Conservation (phyloP, 2,797 vertebrate genomes). For the Melopsittacus undulatus region DNA sequence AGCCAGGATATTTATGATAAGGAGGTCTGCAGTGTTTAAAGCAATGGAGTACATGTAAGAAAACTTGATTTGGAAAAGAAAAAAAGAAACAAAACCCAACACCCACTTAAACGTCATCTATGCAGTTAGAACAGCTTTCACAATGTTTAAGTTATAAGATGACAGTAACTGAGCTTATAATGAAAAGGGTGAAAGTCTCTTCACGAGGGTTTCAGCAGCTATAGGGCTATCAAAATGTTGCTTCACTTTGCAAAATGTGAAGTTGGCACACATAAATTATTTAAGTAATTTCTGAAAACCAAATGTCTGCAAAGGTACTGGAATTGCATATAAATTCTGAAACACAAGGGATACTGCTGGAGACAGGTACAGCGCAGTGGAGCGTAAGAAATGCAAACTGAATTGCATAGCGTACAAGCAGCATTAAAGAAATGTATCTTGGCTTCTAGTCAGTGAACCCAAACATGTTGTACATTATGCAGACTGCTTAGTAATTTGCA, state of each 20-base stretch:
- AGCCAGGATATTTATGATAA: not conserved
- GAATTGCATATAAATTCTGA: slow-evolving; percentile 29
- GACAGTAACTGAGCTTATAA: not conserved
- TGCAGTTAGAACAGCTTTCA: not conserved
- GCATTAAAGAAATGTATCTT: slow-evolving; percentile 48
- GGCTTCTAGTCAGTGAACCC: slow-evolving; percentile 62
- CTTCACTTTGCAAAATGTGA: slow-evolving; percentile 48
- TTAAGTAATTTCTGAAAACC: slow-evolving; percentile 43
- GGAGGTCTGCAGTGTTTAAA: not conserved
- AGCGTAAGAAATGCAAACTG: not conserved
- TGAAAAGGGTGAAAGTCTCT: not conserved
- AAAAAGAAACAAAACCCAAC: not conserved
- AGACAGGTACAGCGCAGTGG: not conserved
- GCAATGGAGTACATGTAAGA: not conserved
- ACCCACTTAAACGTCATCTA: not conserved
- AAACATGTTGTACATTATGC: slow-evolving; percentile 69
- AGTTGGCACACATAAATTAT: slow-evolving; percentile 33
- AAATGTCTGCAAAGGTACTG: slow-evolving; percentile 28
- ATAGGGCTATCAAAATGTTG: slow-evolving; percentile 1
- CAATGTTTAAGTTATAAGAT: not conserved
- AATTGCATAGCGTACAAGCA: not conserved
- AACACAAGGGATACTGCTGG: not conserved
- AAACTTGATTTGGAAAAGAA: not conserved
- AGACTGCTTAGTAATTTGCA: slow-evolving; percentile 70
- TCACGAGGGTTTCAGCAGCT: not conserved